These are phyloP conservation scores for Lethrus apterus DNA, from an alignment of 1,140 invertebrate genomes.

Conservation along the genomic window DNA sequence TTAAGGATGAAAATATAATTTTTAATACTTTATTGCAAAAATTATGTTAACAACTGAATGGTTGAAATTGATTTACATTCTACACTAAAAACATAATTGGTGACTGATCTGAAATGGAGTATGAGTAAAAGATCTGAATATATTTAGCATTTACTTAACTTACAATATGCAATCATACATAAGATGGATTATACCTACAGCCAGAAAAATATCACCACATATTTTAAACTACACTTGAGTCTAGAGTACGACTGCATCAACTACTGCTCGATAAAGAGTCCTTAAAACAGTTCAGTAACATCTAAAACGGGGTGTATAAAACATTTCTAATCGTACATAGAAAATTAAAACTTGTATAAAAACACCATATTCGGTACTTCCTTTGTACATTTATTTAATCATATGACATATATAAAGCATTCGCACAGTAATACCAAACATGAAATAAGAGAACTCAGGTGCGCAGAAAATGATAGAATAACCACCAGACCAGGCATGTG, in stretches of 20 bases:
- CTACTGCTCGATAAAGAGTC: slow-evolving; percentile 30
- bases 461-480: slow-evolving; percentile 35
- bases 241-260: slow-evolving; percentile 36
- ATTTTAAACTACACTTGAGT: slow-evolving; percentile 43
- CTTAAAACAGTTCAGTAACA: slow-evolving; percentile 35
- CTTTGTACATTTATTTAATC: slow-evolving; percentile 51
- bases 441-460: slow-evolving; percentile 39
- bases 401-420: slow-evolving; percentile 52
- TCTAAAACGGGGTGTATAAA: slow-evolving; percentile 41
- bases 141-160: slow-evolving; percentile 43
- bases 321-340: slow-evolving; percentile 40
- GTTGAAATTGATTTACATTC: slow-evolving; percentile 11
- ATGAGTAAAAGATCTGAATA: slow-evolving; percentile 27
- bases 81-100: slow-evolving; percentile 12
- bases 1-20: slow-evolving; percentile 8
- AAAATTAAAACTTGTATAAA: slow-evolving; percentile 42
- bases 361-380: slow-evolving; percentile 45
- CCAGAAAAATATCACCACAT: slow-evolving; percentile 45
- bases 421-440: slow-evolving; percentile 50
- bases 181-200: slow-evolving; percentile 42
- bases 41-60: slow-evolving; percentile 14
- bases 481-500: slow-evolving; percentile 31
- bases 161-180: slow-evolving; percentile 43
- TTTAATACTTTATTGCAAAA: slow-evolving; percentile 14
- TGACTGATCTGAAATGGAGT: slow-evolving; percentile 14